Evolutionary conservation across 1,140 invertebrate species (phyloP).

Genomic region (Brachionus asplanchnoidis): DNA sequence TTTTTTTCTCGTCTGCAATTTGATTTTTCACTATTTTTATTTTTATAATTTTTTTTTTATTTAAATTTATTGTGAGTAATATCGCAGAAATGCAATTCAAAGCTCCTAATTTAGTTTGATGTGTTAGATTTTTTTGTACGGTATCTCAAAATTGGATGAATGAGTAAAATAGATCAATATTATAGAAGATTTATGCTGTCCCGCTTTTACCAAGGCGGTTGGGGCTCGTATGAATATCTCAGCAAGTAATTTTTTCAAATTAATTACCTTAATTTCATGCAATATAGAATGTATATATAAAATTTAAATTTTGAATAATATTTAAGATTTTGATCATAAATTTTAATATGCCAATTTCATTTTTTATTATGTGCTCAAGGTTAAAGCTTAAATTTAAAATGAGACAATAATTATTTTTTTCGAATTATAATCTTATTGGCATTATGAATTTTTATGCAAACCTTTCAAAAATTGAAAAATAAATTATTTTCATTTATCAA

Average conservation of each 20-base stretch:
- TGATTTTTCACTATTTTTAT: not conserved
- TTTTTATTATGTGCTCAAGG: no score
- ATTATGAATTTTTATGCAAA: no score
- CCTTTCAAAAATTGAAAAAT: no score
- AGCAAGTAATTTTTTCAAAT: constrained; percentile 59
- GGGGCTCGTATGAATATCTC: constrained; percentile 86
- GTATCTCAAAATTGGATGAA: not conserved
- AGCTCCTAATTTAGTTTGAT: not conserved
- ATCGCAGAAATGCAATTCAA: not conserved
- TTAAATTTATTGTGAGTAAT: constrained; percentile 13
- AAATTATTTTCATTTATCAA: no score
- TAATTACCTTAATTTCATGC: no score
- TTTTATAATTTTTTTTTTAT: not conserved
- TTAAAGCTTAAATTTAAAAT: no score
- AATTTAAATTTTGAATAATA: no score
- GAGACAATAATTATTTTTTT: no score
- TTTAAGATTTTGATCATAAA: no score
- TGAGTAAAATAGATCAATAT: constrained; percentile 70
- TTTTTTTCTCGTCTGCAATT: not conserved
- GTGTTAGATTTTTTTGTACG: not conserved
- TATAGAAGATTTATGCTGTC: constrained; percentile 81
- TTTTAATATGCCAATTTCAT: no score
- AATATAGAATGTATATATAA: no score
- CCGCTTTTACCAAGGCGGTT: constrained; percentile 91
- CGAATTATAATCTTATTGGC: no score